Base-by-base conservation (phyloP, 2,113 vertebrate genomes). In the Motacilla tschutschensis region DNA sequence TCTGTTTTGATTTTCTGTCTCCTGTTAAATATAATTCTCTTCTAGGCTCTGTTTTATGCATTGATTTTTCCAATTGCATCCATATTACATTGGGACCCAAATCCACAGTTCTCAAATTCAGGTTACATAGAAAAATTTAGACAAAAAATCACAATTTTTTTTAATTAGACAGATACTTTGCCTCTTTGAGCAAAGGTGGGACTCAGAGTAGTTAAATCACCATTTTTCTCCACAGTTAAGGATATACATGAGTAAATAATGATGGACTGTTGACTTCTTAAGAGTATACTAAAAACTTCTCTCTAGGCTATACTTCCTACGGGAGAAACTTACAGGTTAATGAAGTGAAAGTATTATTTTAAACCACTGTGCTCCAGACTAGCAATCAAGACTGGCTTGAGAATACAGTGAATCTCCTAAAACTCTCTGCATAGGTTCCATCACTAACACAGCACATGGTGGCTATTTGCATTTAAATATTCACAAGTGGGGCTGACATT, bases 1-100 rank as follows among this genome's bases (percentile, higher is more conserved):
- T 82, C 71, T 59, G 59, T 8, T 93, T 95, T 91, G 90, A 93
- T 94, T 91, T 95, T 92, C 90, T 93, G 86, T 88, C 92, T 90
- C 51, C 35, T 66, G 38, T 76, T 94, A 88, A 93, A 91, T 67
- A 74, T 57, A 71, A 77, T 71, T 84, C 58, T 90, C 78, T 87
- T 79, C 65, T 63, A 26, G 73, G 79, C 64, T 82, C 72, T 91
- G 53, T 71, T 93, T 91, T 87, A 65, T 53, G 35, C 60, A 87
- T 77, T 85, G 90, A 93, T 83, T 86, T 94, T 91, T 83, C 67
- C 72, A 88, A 71, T 78, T 91, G 57, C 46, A 59, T 86, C 57
- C 41, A 48, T 83, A 91, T 93, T 89, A 83, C 65, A 25, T 2
- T 66, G 79, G 79, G 76, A 91, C 54, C 6, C 50, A 85, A 92